These are phyloP conservation scores for Phoeniculus purpureus DNA, from an alignment of 2,797 vertebrate genomes.

Conservation along the genomic window DNA sequence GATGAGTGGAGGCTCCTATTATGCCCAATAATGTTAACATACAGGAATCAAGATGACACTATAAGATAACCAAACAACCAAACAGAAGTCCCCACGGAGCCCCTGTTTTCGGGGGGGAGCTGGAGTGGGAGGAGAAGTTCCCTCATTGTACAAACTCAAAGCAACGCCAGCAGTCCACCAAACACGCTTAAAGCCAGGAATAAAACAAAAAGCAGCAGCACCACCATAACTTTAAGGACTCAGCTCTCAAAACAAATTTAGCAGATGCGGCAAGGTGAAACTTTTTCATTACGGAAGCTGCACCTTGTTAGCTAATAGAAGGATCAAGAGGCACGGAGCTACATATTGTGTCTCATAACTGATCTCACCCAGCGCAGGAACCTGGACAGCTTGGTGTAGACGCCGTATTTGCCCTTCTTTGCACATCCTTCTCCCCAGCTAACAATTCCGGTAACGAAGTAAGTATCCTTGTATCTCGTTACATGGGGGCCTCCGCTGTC, in stretches of 20 bases:
- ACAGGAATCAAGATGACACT: not conserved
- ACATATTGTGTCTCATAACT: conserved; percentile 51
- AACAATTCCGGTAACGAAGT: conserved; percentile 90
- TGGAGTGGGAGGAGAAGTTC: too few relatives aligned
- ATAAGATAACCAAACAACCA: not conserved
- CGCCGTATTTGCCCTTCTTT: conserved; percentile 87
- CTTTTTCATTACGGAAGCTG: not conserved
- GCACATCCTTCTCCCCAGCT: conserved; percentile 98
- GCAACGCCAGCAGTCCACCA: not conserved
- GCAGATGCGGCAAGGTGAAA: not conserved
- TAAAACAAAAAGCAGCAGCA: not conserved
- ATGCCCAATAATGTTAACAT: not conserved
- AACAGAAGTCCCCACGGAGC: not conserved
- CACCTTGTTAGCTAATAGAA: not conserved
- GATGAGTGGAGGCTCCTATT: not conserved
- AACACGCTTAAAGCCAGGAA: not conserved
- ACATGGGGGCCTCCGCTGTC: conserved; percentile 96
- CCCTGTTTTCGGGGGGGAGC: not conserved
- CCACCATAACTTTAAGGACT: not conserved
- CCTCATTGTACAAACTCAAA: not conserved
- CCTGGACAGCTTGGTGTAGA: conserved; percentile 92
- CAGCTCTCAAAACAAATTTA: not conserved
- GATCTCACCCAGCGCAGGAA: conserved; percentile 85
- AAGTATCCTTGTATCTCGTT: conserved; percentile 83
- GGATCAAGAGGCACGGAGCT: not conserved